Evolutionary conservation across 2,888 invertebrate genomes (phyloP), one percentile per base, ranked within the genome.

Genomic region (Leptothorax acervorum): DNA sequence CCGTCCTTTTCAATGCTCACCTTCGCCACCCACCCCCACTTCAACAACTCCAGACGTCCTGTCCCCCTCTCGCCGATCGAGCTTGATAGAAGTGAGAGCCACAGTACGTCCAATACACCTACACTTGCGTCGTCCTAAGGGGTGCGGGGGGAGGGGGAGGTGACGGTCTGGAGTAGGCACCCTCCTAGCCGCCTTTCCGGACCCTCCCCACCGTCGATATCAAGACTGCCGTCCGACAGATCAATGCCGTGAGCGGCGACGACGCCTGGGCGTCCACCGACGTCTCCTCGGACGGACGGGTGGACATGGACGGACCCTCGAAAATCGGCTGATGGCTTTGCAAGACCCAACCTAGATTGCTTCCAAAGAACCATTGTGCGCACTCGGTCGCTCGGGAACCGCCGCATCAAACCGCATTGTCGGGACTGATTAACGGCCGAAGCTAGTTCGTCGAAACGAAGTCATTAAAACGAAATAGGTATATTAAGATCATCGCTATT

Each of bases 211-310:
- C 91, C 92, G 88, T 91, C 93, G 92, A 94, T 94, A 94, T 94
- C 94, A 93, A 94, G 94, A 94, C 94, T 93, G 90, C 91, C 92
- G 92, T 93, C 93, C 91, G 94, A 94, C 95, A 94, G 95, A 95
- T 95, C 95, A 94, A 95, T 95, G 95, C 94, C 90, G 94, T 92
- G 92, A 93, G 88, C 93, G 89, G 92, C 92, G 94, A 93, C 93
- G 93, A 94, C 93, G 93, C 93, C 93, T 92, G 90, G 92, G 92
- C 93, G 92, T 92, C 93, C 93, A 86, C 91, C 92, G 92, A 90
- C 92, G 92, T 92, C 90, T 90, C 85, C 90, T 90, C 88, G 90
- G 91, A 92, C 92, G 89, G 90, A 91, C 91, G 88, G 89, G 82
- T 90, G 91, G 91, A 90, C 91, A 90, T 90, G 87, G 88, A 68